Evolutionary conservation across 2,113 vertebrate genomes (phyloP).

Genomic region (Pelecanoides urinatrix): DNA sequence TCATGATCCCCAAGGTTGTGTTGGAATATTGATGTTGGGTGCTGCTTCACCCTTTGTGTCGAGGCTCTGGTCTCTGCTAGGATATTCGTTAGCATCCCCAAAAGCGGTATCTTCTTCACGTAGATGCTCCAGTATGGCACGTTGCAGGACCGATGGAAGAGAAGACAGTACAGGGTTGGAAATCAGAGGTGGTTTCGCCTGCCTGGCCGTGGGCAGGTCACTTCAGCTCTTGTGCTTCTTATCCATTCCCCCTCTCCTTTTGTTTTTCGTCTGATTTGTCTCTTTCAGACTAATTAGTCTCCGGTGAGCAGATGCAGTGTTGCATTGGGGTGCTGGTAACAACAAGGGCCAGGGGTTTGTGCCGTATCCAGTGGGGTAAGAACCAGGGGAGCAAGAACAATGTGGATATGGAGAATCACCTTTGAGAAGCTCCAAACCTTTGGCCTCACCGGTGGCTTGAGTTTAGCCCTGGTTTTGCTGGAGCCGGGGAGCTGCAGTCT

Average conservation of each 20-base stretch:
- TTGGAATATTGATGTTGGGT: not conserved
- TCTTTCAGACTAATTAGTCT: not conserved
- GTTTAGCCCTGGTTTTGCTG: not conserved
- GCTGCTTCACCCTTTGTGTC: not conserved
- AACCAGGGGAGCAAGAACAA: too few species aligned
- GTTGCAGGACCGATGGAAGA: not conserved
- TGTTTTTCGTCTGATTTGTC: not conserved
- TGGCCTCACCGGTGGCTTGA: not conserved
- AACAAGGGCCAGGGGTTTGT: not conserved
- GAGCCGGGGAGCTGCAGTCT: not conserved
- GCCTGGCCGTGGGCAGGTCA: not conserved
- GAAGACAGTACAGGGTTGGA: not conserved
- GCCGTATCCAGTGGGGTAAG: not conserved
- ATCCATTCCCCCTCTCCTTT: not conserved
- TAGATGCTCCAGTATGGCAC: accelerated
- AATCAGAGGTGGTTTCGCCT: not conserved
- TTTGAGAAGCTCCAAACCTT: not conserved
- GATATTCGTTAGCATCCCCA: not conserved
- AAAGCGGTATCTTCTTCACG: not conserved
- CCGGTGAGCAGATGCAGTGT: not conserved
- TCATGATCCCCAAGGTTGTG: not conserved
- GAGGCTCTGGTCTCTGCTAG: not conserved
- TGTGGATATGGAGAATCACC: not conserved
- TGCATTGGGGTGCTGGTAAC: not conserved
- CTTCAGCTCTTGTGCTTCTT: not conserved